Conservation (phyloP, 2,113 vertebrate species). For the Mobula hypostoma region DNA sequence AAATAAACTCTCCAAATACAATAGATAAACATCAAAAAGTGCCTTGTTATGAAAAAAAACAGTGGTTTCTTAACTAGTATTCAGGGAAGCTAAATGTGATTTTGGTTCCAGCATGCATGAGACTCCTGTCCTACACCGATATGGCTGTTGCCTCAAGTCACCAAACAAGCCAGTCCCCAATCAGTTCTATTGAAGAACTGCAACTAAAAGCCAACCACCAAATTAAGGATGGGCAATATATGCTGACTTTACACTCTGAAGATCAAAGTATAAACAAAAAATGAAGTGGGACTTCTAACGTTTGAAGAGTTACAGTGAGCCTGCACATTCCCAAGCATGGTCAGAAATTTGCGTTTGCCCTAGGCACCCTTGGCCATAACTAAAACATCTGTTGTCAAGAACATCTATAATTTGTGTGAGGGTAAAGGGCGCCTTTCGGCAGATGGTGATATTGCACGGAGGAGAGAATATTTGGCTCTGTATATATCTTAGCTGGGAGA, state of each 20-base stretch:
- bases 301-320: no score
- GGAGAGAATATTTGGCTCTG: neutral
- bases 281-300: no score
- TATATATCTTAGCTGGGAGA: neutral
- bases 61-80: neutral
- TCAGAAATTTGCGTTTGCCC: neutral
- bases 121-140: no score
- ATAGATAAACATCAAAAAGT: neutral
- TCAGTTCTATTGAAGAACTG: neutral
- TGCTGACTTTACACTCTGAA: neutral
- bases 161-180: neutral
- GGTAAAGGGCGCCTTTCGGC: neutral
- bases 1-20: neutral
- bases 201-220: neutral
- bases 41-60: neutral
- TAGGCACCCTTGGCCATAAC: neutral
- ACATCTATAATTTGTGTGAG: neutral
- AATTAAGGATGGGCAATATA: neutral
- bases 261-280: neutral
- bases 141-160: no score
- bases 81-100: neutral
- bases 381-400: neutral
- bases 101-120: no score
- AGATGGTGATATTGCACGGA: neutral
- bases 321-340: neutral